A percentile compares a stretch with the other conserved stretches of the same genome.
Evolutionary conservation across 2,797 vertebrate genomes (phyloP).

Genomic region (Scolopax bukidnonensis): DNA sequence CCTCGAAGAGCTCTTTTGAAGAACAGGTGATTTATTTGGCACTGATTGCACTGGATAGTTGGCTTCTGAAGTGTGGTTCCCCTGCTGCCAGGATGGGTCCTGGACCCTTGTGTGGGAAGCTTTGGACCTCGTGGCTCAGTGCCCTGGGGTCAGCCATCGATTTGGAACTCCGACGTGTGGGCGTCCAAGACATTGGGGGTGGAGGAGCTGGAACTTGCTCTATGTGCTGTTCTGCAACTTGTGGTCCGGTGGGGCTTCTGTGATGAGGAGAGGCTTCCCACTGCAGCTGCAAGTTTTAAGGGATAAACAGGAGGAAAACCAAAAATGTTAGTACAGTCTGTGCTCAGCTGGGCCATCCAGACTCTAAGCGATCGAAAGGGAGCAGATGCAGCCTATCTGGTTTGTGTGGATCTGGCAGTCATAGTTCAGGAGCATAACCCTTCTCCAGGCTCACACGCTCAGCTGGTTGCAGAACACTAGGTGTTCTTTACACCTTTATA

Average conservation of each 20-base stretch:
- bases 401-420: conserved; percentile 17
- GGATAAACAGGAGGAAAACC: conserved; percentile 31
- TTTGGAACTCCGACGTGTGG: neutral
- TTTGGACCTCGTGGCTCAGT: neutral
- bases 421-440: neutral
- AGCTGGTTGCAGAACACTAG: neutral
- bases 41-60: neutral
- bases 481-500: neutral
- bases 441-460: neutral
- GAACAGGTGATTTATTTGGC: neutral
- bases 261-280: conserved; percentile 14
- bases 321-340: conserved; percentile 28
- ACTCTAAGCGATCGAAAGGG: neutral
- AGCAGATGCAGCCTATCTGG: neutral
- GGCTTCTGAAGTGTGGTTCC: neutral
- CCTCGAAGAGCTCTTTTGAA: neutral
- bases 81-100: neutral
- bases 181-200: neutral
- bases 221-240: conserved; percentile 27
- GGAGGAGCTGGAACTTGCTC: neutral
- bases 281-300: conserved; percentile 65
- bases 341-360: conserved; percentile 27
- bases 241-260: conserved; percentile 22
- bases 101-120: neutral
- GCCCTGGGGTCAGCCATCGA: neutral